Percentiles rank a stretch among this genome's conserved stretches.
Conservation (phyloP, 2,888 invertebrate species). For the Diplazon laetatorius region DNA sequence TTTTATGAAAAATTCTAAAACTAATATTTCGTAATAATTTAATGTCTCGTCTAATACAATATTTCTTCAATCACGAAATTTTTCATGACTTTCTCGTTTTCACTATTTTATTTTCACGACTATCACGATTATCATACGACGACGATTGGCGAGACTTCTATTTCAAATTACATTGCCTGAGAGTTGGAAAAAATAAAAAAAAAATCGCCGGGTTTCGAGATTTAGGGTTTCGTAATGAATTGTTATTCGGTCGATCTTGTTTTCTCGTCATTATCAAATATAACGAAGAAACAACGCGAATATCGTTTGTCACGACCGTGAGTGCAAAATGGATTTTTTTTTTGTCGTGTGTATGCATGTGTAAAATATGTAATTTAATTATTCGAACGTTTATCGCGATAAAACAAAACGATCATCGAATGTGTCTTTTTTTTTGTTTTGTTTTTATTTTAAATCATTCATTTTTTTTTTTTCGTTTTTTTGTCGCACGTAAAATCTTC, state of each 20-base stretch:
- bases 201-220: background rate
- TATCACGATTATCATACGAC: too few relatives aligned
- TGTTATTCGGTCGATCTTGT: constrained; percentile 10
- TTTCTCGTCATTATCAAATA: constrained; percentile 28
- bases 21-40: too few relatives aligned
- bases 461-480: too few relatives aligned
- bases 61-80: too few relatives aligned
- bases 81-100: too few relatives aligned
- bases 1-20: too few relatives aligned
- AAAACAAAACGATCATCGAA: constrained; percentile 30
- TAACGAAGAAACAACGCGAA: constrained; percentile 18
- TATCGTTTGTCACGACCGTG: constrained; percentile 22
- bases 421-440: background rate
- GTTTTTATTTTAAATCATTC: too few relatives aligned
- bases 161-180: constrained; percentile 11
- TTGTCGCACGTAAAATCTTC: constrained; percentile 30
- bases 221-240: constrained; percentile 19
- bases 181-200: too few relatives aligned
- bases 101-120: too few relatives aligned
- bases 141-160: constrained; percentile 22
- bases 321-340: constrained; percentile 55
- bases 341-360: constrained; percentile 55
- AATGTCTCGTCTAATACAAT: too few relatives aligned
- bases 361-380: constrained; percentile 62
- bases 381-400: constrained; percentile 43